Percentiles rank a stretch among this genome's conserved stretches.
Evolutionary conservation across 2,113 vertebrate species (phyloP).

Genomic region (Triplophysa siluroides): DNA sequence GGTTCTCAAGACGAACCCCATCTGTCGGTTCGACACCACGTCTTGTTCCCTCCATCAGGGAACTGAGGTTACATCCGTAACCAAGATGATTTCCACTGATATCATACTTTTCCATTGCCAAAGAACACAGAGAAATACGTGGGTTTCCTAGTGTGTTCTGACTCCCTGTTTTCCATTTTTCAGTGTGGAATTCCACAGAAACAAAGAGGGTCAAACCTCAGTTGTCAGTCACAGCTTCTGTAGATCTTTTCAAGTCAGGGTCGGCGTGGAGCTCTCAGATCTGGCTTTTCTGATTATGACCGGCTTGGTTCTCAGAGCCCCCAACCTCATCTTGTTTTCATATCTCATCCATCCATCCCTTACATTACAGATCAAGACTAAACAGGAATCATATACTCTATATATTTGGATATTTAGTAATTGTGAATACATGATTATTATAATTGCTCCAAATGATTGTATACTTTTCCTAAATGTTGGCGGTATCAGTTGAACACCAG

Average conservation of each 20-base stretch:
- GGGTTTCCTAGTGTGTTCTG: not conserved
- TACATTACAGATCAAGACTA: not conserved
- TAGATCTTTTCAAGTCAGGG: constrained; percentile 1
- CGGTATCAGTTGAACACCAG: not conserved
- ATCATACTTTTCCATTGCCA: not conserved
- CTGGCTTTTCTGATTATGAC: not conserved
- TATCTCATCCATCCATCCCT: not conserved
- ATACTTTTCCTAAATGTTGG: not conserved
- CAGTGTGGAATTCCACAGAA: not conserved
- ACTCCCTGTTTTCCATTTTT: constrained; percentile 11
- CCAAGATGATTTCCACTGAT: constrained; percentile 25
- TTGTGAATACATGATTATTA: not conserved
- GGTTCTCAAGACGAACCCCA: too few species aligned
- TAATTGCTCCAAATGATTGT: not conserved
- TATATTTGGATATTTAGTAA: not conserved
- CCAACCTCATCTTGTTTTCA: not conserved
- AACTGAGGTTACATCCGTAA: too few species aligned
- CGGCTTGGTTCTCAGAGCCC: not conserved
- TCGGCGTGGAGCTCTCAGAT: not conserved
- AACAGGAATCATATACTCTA: not conserved
- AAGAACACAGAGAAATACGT: constrained; percentile 7
- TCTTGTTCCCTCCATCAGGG: too few species aligned
- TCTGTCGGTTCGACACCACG: too few species aligned
- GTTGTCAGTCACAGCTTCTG: constrained; percentile 26
- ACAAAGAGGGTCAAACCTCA: constrained; percentile 9